Evolutionary conservation across 2,113 vertebrate species (phyloP).

Genomic region (Actinemys pallida): DNA sequence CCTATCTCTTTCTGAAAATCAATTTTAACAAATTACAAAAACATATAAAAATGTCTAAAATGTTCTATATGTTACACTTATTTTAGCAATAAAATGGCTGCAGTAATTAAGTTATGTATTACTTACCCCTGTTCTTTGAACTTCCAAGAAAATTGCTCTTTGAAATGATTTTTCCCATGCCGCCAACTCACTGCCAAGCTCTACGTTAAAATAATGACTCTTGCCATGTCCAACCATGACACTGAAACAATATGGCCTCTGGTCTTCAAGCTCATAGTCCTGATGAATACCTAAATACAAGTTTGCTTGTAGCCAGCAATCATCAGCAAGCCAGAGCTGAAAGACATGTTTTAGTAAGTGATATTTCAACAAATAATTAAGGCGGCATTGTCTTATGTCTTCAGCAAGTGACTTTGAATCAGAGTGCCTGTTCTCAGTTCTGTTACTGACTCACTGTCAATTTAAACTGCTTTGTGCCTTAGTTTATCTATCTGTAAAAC

Average conservation of each 20-base stretch:
- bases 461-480: not conserved
- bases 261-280: conserved; percentile 86
- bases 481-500: not conserved
- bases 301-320: conserved; percentile 91
- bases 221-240: conserved; percentile 88
- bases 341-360: conserved; percentile 66
- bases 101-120: not conserved
- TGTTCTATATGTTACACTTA: not conserved
- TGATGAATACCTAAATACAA: conserved; percentile 88
- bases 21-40: not conserved
- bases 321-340: conserved; percentile 91
- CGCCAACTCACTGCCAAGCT: conserved; percentile 88
- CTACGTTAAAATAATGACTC: conserved; percentile 90
- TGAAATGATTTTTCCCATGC: conserved; percentile 94
- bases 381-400: not conserved
- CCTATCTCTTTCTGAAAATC: not conserved
- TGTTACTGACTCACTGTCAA: not conserved
- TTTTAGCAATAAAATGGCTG: not conserved
- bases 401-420: not conserved
- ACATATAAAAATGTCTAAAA: not conserved
- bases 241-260: conserved; percentile 89
- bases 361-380: conserved; percentile 46
- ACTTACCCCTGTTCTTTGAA: conserved; percentile 91
- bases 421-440: not conserved
- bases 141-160: conserved; percentile 92